phyloP scores from a whole-genome alignment of 1,140 invertebrate species.

The Drosophila teissieri region DNA sequence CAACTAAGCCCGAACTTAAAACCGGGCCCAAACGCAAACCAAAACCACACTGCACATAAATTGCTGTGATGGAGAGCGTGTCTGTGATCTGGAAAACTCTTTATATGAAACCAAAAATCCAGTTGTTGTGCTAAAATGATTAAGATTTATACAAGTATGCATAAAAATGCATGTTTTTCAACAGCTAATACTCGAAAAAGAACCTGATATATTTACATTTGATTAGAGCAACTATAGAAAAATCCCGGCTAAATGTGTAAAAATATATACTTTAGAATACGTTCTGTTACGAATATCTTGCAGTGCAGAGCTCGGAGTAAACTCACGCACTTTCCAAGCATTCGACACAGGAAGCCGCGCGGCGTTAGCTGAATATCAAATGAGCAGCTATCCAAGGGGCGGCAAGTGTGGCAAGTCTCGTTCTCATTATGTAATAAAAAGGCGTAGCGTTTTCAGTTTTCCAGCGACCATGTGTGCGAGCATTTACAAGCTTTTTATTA shows the following conservation, averaged over 20 bases:
- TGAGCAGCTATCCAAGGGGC: constrained; percentile 43
- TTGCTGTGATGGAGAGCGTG: neutral
- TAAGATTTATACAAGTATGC: too few relatives aligned
- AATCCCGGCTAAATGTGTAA: neutral
- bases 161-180: too few relatives aligned
- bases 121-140: too few relatives aligned
- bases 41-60: constrained; percentile 18
- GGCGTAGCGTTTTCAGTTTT: constrained; percentile 61
- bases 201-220: neutral
- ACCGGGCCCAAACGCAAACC: neutral
- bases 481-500: constrained; percentile 82
- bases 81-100: neutral
- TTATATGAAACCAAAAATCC: too few relatives aligned
- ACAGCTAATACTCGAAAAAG: too few relatives aligned
- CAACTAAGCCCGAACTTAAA: constrained; percentile 15
- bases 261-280: too few relatives aligned
- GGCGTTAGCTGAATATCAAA: constrained; percentile 70
- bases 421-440: constrained; percentile 79
- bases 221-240: neutral
- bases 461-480: constrained; percentile 59
- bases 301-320: constrained; percentile 10
- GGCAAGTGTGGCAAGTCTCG: constrained; percentile 43
- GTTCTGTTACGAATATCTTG: neutral
- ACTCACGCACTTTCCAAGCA: constrained; percentile 64
- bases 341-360: constrained; percentile 64